Evolutionary conservation across 2,797 vertebrate genomes (phyloP).

Genomic region (Phrynocephalus guinanensis): DNA sequence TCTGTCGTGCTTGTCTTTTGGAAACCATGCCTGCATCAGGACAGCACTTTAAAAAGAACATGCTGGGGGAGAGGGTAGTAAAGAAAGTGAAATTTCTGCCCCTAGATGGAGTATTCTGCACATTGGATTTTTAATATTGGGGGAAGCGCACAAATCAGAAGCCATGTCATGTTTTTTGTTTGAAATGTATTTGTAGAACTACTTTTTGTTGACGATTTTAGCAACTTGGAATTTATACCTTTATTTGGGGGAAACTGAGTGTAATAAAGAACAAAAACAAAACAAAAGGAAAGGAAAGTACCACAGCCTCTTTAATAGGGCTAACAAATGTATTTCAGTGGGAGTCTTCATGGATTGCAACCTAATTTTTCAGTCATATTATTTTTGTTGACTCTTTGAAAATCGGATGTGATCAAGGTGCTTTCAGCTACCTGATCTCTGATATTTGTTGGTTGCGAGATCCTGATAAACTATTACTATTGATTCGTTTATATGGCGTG

Average conservation of each 20-base stretch:
- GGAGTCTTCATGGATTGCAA: no score
- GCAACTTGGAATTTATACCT: conserved; percentile 52
- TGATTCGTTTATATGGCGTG: no score
- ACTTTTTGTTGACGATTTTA: conserved; percentile 44
- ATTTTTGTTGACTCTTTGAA: conserved; percentile 44
- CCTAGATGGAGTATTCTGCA: conserved; percentile 76
- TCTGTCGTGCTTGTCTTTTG: background rate
- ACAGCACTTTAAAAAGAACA: conserved; percentile 44
- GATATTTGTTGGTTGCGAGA: no score
- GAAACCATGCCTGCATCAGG: conserved; percentile 36
- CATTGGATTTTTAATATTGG: conserved; percentile 47
- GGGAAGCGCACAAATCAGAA: conserved; percentile 62
- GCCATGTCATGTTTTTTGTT: conserved; percentile 67
- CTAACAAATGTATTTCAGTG: no score
- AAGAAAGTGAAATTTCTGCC: conserved; percentile 67
- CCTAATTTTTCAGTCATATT: no score
- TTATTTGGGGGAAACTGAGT: conserved; percentile 38
- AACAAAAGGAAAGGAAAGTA: no score
- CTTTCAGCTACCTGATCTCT: no score
- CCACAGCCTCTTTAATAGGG: no score
- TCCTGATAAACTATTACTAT: no score
- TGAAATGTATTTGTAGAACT: conserved; percentile 65
- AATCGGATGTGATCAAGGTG: conserved; percentile 1
- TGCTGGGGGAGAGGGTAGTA: background rate
- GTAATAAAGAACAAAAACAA: background rate